Base-by-base conservation (phyloP, 2,888 invertebrate genomes). In the Prenolepis imparis region DNA sequence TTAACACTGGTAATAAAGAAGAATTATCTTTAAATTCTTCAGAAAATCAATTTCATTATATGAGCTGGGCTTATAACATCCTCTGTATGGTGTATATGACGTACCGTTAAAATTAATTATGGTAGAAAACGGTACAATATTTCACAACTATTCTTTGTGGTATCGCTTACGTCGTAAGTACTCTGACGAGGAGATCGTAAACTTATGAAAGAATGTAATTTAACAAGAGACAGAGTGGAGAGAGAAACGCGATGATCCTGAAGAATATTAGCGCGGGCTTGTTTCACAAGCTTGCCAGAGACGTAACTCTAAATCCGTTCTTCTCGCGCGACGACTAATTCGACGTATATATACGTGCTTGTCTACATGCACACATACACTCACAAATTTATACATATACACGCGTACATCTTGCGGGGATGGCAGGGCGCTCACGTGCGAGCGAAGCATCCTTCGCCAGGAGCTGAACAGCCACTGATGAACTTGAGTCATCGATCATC, bases 401-500 rank as follows among this genome's bases (percentile, higher is more conserved):
- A 61, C 12, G 41, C 64, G 41, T 28, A 70, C 44, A 75, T 74
- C 64, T 57, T 55, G 73, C 48, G 75, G 48, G 44, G 70, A 64
- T 52, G 64, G 36, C 80, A 63, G 77, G 80, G 64, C 64, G 86
- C 88, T 88, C 87, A 88, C 88, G 90, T 86, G 90, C 87, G 89
- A 84, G 80, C 86, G 85, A 86, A 82, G 89, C 89, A 89, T 90
- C 90, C 90, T 90, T 89, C 84, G 89, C 83, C 83, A 86, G 90
- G 78, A 90, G 90, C 86, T 89, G 89, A 88, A 90, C 90, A 88
- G 90, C 90, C 91, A 90, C 92, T 92, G 92, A 93, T 92, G 91
- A 93, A 92, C 92, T 93, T 91, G 93, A 93, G 95, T 95, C 96
- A 97, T 97, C 97, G 96, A 97, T 97, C 97, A 97, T 96, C 96